phyloP scores from a whole-genome alignment of 2,113 vertebrate species.

The Bostrychus sinensis region DNA sequence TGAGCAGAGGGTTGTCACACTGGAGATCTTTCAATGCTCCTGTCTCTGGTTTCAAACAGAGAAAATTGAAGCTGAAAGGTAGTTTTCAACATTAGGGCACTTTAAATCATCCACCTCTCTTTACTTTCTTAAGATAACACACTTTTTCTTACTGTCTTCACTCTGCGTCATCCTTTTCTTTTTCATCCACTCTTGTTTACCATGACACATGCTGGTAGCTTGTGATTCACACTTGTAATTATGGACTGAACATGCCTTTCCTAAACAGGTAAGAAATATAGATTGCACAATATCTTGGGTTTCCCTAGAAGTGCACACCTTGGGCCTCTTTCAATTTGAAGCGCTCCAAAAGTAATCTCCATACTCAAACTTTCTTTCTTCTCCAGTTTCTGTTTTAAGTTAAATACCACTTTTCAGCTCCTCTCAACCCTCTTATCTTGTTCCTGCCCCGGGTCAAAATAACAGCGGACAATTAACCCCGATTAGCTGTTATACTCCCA shows the following conservation, averaged over 20 bases:
- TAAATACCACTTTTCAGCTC: conserved; percentile 8
- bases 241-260: conserved; percentile 69
- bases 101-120: conserved; percentile 39
- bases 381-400: conserved; percentile 24
- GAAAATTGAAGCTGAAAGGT: conserved; percentile 80
- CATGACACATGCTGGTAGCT: conserved; percentile 56
- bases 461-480: conserved; percentile 79
- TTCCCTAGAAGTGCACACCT: conserved; percentile 54
- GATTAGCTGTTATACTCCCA: conserved; percentile 70
- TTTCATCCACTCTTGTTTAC: conserved; percentile 21
- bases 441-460: conserved; percentile 73
- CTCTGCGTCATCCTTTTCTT: conserved; percentile 37
- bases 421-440: conserved; percentile 55
- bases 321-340: conserved; percentile 24
- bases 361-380: conserved; percentile 23
- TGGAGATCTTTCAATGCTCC: conserved; percentile 63
- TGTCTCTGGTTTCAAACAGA: conserved; percentile 74
- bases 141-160: conserved; percentile 39
- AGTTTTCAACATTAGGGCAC: conserved; percentile 59
- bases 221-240: conserved; percentile 74
- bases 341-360: conserved; percentile 25
- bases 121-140: conserved; percentile 26
- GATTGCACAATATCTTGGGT: conserved; percentile 43
- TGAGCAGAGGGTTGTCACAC: conserved; percentile 29
- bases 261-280: conserved; percentile 78